Evolutionary conservation across 64 coral and sea anemone genomes (phyloP), one percentile per base, ranked within the genome.

Genomic region (Actinia tenebrosa): DNA sequence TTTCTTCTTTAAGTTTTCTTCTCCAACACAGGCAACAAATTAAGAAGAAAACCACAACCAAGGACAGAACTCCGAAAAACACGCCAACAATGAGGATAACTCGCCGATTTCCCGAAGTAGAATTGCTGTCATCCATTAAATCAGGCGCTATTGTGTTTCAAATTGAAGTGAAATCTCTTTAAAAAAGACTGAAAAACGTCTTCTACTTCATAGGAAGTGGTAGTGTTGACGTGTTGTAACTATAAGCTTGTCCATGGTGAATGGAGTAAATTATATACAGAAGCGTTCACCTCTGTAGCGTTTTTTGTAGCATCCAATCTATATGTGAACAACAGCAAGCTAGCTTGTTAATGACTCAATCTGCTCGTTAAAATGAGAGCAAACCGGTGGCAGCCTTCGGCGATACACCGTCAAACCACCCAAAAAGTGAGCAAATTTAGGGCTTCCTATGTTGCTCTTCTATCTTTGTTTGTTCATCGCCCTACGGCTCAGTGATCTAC

Each of bases 61-160:
- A 45, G 10, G 86, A 64, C 43, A 92, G 7, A 18, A 92, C 91
- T 18, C 91, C 91, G 23, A 92, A 92, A 64, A 92, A 92, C n/a
- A 92, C 91, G 16, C 91, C 91, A 43, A 89, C 91, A 53, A 92
- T 92, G 0, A 92, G 80, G 27, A 92, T 89, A 64, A 85, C 83
- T 45, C 56, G 55, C 0, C 83, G 16, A 30, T 85, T 64, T 50
- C 50, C 79, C 54, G 80, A 52, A 19, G 80, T 45, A 58, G n/a
- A n/a, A 3, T n/a, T 44, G 80, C 4, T 83, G 80, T 58, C 25
- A 83, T 58, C 80, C 80, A 83, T 83, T 37, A 81, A 45, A 26
- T 16, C 7, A 61, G 16, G 60, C 60, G 60, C 60, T 61, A 61
- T 61, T 16, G 63, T 66, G 22, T 8, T 66, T 45, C 22, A 66